Conservation (phyloP, 2,113 vertebrate genomes). For the Donacobius atricapilla region DNA sequence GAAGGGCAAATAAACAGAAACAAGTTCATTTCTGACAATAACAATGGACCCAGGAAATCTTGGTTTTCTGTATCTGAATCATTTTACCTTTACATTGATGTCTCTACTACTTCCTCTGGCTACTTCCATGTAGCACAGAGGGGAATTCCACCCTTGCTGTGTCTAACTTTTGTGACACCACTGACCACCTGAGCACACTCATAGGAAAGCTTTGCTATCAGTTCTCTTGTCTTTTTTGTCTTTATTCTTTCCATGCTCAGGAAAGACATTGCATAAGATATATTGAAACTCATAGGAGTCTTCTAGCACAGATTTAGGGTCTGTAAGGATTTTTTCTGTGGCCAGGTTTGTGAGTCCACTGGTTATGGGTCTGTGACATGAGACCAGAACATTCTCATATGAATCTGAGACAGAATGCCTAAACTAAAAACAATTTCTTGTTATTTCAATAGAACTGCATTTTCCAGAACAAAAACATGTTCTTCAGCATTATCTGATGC, state of each 20-base stretch:
- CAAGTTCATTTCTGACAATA: background rate
- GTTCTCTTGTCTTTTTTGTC: background rate
- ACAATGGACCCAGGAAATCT: background rate
- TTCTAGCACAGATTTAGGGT: background rate
- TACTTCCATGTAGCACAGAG: background rate
- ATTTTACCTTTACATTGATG: background rate
- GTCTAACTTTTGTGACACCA: background rate
- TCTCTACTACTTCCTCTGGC: background rate
- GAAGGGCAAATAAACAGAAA: background rate
- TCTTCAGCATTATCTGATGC: background rate
- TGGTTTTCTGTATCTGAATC: background rate
- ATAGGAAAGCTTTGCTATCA: background rate
- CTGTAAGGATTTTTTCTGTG: background rate
- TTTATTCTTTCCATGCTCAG: background rate
- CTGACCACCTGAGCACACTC: background rate
- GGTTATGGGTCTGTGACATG: background rate
- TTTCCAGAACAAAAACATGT: background rate
- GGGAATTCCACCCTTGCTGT: background rate
- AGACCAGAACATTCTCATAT: background rate
- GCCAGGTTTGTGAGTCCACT: background rate
- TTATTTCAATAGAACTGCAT: background rate
- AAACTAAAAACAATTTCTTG: background rate
- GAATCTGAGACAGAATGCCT: background rate
- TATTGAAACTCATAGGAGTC: background rate
- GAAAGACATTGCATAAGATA: background rate